These are phyloP conservation scores for Zeuzera pyrina DNA, from an alignment of 2,888 invertebrate species.

Conservation along the genomic window DNA sequence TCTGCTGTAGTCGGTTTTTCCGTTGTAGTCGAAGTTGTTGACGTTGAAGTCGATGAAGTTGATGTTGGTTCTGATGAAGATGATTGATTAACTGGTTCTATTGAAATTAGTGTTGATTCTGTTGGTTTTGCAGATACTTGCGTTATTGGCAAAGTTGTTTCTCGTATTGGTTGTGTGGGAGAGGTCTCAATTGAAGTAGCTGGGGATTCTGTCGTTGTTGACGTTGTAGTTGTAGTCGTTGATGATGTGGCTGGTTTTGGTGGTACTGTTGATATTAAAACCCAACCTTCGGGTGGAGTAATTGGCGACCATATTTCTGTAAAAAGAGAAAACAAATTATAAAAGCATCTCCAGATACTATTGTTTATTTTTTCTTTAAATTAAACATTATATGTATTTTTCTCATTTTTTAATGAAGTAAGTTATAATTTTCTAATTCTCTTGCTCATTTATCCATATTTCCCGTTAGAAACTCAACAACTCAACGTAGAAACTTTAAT, in stretches of 20 bases:
- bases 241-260: constrained; percentile 42
- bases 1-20: constrained; percentile 5
- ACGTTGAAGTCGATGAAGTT: constrained; percentile 12
- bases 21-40: constrained; percentile 3
- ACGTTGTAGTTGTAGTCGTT: constrained; percentile 19
- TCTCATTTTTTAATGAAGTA: neutral
- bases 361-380: neutral
- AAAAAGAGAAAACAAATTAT: constrained; percentile 17
- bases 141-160: constrained; percentile 26
- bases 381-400: neutral
- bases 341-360: neutral
- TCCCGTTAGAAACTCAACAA: neutral
- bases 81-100: constrained; percentile 4
- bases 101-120: constrained; percentile 8
- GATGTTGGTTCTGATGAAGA: constrained; percentile 12
- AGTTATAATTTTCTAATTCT: neutral
- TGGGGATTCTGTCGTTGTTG: constrained; percentile 18
- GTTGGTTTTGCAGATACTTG: constrained; percentile 20
- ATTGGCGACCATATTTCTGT: constrained; percentile 76
- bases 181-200: constrained; percentile 18
- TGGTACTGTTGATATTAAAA: constrained; percentile 59
- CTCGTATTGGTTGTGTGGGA: constrained; percentile 46
- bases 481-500: too few species aligned
- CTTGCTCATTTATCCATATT: neutral
- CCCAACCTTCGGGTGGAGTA: constrained; percentile 79